These are phyloP conservation scores for Ophion ventricosus DNA, from an alignment of 2,888 invertebrate species.

Conservation along the genomic window DNA sequence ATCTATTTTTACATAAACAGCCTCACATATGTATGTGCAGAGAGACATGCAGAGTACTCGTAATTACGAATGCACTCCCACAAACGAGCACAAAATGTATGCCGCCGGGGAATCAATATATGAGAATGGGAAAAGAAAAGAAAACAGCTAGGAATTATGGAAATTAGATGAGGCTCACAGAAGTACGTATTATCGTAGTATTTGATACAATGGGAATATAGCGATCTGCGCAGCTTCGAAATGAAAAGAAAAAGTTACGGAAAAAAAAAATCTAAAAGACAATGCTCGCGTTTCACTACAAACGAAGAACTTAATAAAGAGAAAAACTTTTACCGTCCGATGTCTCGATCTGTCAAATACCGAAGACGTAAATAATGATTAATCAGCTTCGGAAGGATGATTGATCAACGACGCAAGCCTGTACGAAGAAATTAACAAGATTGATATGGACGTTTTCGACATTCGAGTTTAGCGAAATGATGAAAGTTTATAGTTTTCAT, in stretches of 20 bases:
- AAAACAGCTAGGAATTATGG: conserved; percentile 13
- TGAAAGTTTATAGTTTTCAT: no score
- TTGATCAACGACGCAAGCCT: no score
- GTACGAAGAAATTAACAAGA: no score
- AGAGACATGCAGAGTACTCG: conserved; percentile 5
- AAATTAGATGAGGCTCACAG: conserved; percentile 4
- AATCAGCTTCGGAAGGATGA: no score
- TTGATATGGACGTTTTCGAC: no score
- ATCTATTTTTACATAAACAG: no score
- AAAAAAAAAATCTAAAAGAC: no score
- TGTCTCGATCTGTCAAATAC: no score
- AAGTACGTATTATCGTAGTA: no score
- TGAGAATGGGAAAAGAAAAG: neutral
- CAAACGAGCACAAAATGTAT: conserved; percentile 34
- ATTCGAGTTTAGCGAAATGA: no score
- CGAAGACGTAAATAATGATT: no score
- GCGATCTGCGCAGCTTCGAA: neutral
- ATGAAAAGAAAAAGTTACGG: neutral
- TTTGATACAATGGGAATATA: neutral
- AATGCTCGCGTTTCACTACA: neutral
- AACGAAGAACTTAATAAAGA: neutral
- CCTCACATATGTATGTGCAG: neutral
- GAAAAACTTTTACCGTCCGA: no score
- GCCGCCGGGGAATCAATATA: conserved; percentile 46
- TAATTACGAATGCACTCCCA: conserved; percentile 55